Evolutionary conservation across 2,888 invertebrate species (phyloP).

Genomic region (Drosophila kokeensis): DNA sequence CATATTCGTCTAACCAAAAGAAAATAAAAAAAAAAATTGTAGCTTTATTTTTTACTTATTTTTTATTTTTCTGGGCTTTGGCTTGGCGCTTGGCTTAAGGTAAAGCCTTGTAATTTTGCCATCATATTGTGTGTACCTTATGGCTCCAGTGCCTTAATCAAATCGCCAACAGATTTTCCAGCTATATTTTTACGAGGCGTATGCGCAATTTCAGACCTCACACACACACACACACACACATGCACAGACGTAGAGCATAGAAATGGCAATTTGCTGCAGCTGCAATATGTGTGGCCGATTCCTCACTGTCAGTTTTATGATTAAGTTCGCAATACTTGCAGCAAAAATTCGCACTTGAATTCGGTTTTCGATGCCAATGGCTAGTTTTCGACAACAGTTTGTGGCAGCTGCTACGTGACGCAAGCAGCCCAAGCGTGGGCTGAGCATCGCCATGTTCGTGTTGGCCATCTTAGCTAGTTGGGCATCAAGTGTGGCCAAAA

Average conservation of each 20-base stretch:
- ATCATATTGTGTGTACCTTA: conserved; percentile 48
- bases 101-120: conserved; percentile 49
- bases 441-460: conserved; percentile 6
- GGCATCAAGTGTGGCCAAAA: conserved; percentile 52
- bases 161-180: conserved; percentile 54
- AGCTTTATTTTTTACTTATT: background rate
- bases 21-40: background rate
- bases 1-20: background rate
- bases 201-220: conserved; percentile 58
- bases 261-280: conserved; percentile 32
- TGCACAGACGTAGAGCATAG: conserved; percentile 37
- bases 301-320: conserved; percentile 52
- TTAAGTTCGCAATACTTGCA: conserved; percentile 48
- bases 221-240: conserved; percentile 47
- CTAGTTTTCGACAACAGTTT: conserved; percentile 24
- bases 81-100: conserved; percentile 51
- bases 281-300: conserved; percentile 29
- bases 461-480: conserved; percentile 33
- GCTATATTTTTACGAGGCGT: conserved; percentile 48
- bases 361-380: conserved; percentile 12
- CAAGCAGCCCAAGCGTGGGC: background rate
- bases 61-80: background rate
- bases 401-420: conserved; percentile 12
- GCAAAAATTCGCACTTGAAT: conserved; percentile 51
- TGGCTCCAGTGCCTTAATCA: conserved; percentile 56